Percentiles rank a stretch among this genome's conserved stretches.
Evolutionary conservation across 2,113 vertebrate species (phyloP).

Genomic region (Pterophyllum scalare): DNA sequence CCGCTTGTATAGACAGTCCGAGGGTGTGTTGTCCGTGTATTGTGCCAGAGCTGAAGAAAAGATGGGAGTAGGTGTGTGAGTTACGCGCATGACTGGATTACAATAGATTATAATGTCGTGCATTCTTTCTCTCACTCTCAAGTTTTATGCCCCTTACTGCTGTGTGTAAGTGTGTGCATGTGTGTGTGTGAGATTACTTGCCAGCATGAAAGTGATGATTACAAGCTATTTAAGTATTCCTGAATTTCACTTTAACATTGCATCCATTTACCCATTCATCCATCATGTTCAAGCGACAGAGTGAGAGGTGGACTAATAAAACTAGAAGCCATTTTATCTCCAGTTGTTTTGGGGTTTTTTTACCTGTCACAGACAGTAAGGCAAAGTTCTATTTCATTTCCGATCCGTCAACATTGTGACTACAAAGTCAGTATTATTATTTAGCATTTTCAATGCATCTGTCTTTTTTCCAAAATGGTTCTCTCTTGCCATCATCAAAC

Average conservation of each 20-base stretch:
- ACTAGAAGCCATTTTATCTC: conserved; percentile 22
- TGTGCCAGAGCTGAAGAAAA: conserved; percentile 51
- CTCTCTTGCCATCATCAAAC: conserved; percentile 15
- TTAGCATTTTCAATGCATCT: conserved; percentile 26
- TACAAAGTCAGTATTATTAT: neutral
- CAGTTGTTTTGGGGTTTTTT: neutral
- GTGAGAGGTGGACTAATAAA: conserved; percentile 15
- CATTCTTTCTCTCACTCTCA: conserved; percentile 19
- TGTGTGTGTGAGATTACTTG: neutral
- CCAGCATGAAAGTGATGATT: neutral
- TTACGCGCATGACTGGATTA: conserved; percentile 34
- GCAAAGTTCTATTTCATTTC: conserved; percentile 30
- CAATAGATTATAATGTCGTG: conserved; percentile 13
- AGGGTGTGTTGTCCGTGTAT: conserved; percentile 53
- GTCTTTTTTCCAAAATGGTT: conserved; percentile 46
- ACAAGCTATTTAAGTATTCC: conserved; percentile 10
- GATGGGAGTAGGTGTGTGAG: conserved; percentile 64
- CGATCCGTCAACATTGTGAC: conserved; percentile 7
- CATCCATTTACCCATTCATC: conserved; percentile 36
- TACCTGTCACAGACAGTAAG: conserved; percentile 6
- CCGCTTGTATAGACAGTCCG: conserved; percentile 40
- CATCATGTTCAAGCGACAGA: conserved; percentile 25
- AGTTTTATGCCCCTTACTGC: conserved; percentile 13
- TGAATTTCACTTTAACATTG: conserved; percentile 26
- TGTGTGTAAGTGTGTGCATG: neutral